These are phyloP conservation scores for Zoanthus solanderi DNA, from an alignment of 92 coral and sea anemone species.

Conservation along the genomic window DNA sequence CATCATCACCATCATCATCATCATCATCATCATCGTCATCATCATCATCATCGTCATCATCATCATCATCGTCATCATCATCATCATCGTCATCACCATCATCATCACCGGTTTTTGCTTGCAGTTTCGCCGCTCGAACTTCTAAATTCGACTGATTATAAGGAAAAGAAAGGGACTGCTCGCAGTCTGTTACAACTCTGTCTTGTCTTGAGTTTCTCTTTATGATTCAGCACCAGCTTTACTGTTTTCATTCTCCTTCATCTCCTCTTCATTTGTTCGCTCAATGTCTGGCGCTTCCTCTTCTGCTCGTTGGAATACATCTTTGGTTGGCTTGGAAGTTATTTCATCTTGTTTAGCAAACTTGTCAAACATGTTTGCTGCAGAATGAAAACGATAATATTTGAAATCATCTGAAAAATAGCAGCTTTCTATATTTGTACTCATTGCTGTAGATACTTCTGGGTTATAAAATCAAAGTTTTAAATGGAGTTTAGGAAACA, in stretches of 20 bases:
- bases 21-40: background rate
- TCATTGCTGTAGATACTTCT: no score
- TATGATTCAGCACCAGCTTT: background rate
- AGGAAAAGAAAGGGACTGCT: no score
- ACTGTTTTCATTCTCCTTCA: conserved; percentile 21
- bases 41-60: background rate
- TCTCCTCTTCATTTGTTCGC: conserved; percentile 53
- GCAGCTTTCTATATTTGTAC: background rate
- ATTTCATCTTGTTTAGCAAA: conserved; percentile 74
- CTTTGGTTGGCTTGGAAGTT: conserved; percentile 23
- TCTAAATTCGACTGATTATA: no score
- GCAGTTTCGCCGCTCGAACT: no score
- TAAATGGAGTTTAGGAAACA: no score
- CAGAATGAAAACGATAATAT: background rate
- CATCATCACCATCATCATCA: background rate
- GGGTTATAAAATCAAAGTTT: no score
- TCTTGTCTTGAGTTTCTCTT: background rate
- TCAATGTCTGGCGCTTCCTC: conserved; percentile 65
- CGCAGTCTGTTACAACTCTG: background rate
- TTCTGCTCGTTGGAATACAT: conserved; percentile 69
- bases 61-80: background rate
- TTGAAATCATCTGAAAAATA: background rate
- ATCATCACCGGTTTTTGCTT: background rate
- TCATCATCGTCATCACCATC: background rate
- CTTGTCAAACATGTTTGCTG: conserved; percentile 97